phyloP scores from a whole-genome alignment of 2,888 invertebrate genomes.

The Archips xylosteana region DNA sequence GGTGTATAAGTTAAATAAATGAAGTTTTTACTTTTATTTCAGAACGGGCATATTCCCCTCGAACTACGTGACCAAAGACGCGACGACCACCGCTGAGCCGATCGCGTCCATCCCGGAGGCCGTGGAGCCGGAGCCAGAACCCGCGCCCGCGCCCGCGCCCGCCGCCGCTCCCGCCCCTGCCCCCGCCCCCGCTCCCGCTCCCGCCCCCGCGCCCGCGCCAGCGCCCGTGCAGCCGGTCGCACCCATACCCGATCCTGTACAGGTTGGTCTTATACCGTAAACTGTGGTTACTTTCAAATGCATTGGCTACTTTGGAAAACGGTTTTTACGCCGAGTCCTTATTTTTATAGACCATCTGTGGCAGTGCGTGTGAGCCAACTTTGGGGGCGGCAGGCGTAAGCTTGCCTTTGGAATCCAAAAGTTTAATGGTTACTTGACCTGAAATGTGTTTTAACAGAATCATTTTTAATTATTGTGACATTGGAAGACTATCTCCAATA shows the following conservation, averaged over 20 bases:
- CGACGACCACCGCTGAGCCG: slow-evolving; percentile 68
- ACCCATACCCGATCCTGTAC: slow-evolving; percentile 37
- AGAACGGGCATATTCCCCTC: slow-evolving; percentile 98
- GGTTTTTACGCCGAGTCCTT: too few relatives aligned
- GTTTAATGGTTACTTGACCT: too few relatives aligned
- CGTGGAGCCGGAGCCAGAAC: slow-evolving; percentile 67
- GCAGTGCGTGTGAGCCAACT: too few relatives aligned
- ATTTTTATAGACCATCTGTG: too few relatives aligned
- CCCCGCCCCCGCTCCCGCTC: slow-evolving; percentile 47
- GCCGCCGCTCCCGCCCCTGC: slow-evolving; percentile 23
- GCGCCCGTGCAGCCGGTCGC: slow-evolving; percentile 48
- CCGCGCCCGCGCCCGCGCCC: slow-evolving; percentile 39
- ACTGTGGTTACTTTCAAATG: too few relatives aligned
- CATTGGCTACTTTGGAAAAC: too few relatives aligned
- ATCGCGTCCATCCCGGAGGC: slow-evolving; percentile 72
- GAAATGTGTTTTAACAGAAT: too few relatives aligned
- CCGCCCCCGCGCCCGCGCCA: slow-evolving; percentile 59
- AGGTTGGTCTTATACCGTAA: slow-evolving; percentile 37
- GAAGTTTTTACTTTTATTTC: slow-evolving; percentile 5
- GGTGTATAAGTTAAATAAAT: too few relatives aligned
- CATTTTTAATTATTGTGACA: too few relatives aligned
- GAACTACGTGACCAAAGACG: slow-evolving; percentile 93
- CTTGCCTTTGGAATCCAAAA: too few relatives aligned
- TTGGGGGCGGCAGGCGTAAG: too few relatives aligned
- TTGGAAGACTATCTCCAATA: too few relatives aligned